These are phyloP conservation scores for Phalacrocorax brasilianus DNA, from an alignment of 2,113 vertebrate genomes.

Conservation along the genomic window DNA sequence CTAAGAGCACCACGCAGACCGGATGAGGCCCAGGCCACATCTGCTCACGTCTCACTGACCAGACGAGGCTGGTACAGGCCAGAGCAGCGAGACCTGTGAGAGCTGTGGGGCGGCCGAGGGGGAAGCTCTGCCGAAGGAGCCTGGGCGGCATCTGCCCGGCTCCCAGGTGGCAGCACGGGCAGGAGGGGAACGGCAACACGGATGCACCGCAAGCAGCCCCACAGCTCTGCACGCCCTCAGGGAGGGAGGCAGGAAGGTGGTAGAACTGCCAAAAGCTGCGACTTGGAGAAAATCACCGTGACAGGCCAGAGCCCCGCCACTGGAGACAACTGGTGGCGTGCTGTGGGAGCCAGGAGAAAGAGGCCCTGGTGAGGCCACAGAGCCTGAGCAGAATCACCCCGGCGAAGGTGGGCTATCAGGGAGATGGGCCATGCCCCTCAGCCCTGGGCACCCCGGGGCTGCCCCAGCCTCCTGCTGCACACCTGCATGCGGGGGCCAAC, in stretches of 20 bases:
- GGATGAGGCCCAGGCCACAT: accelerated
- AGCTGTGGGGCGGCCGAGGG: not conserved
- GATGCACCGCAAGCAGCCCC: too few relatives aligned
- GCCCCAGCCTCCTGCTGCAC: accelerated
- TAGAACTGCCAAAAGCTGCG: not conserved
- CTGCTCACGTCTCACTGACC: not conserved
- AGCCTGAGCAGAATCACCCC: not conserved
- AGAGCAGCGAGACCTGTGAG: too few relatives aligned
- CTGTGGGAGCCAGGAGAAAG: not conserved
- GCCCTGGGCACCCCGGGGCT: not conserved
- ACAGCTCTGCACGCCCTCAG: not conserved
- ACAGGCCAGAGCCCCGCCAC: not conserved
- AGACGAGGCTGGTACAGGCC: not conserved
- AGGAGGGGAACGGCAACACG: not conserved
- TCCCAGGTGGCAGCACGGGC: not conserved
- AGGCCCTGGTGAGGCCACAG: not conserved
- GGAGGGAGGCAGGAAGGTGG: not conserved
- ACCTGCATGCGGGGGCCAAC: accelerated
- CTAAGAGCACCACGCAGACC: not conserved
- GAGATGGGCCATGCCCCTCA: not conserved
- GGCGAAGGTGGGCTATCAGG: not conserved
- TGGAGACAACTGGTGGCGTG: not conserved
- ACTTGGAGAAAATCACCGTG: not conserved
- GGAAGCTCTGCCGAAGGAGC: not conserved
- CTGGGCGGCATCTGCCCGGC: accelerated